These are phyloP conservation scores for Chelonus insularis DNA, from an alignment of 1,140 invertebrate species.

Conservation along the genomic window DNA sequence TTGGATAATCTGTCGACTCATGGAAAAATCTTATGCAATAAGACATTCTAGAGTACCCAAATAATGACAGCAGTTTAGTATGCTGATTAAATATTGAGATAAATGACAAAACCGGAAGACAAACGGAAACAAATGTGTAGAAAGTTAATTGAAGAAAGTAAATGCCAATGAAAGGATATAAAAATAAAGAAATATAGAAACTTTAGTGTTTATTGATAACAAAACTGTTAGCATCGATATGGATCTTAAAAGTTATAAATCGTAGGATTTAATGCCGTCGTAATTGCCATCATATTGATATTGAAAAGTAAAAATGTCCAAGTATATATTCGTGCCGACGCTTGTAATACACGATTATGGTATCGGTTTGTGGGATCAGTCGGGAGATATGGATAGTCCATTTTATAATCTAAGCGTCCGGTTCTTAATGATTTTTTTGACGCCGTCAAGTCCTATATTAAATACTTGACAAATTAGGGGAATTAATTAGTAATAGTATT, in stretches of 20 bases:
- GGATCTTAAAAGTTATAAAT: slow-evolving; percentile 38
- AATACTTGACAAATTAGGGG: too few relatives aligned
- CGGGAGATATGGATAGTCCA: slow-evolving; percentile 16
- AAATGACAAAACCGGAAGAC: too few relatives aligned
- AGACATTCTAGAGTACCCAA: too few relatives aligned
- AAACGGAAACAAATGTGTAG: too few relatives aligned
- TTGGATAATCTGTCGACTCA: too few relatives aligned
- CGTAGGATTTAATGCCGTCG: slow-evolving; percentile 33
- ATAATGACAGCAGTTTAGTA: too few relatives aligned
- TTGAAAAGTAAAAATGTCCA: slow-evolving; percentile 6
- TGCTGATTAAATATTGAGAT: too few relatives aligned
- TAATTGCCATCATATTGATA: slow-evolving; percentile 32
- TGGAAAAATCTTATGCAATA: too few relatives aligned
- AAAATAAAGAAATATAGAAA: slow-evolving; percentile 21
- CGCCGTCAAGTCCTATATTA: not conserved
- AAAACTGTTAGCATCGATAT: slow-evolving; percentile 34
- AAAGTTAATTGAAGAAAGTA: not conserved
- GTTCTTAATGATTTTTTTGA: not conserved
- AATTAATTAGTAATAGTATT: not conserved
- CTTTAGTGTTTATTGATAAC: slow-evolving; percentile 29
- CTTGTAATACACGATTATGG: slow-evolving; percentile 15
- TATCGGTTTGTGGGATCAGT: slow-evolving; percentile 18
- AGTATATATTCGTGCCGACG: not conserved
- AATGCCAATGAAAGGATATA: not conserved
- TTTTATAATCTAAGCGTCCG: slow-evolving; percentile 9